phyloP scores from a whole-genome alignment of 2,113 vertebrate species.

The Pygathrix nemaeus region DNA sequence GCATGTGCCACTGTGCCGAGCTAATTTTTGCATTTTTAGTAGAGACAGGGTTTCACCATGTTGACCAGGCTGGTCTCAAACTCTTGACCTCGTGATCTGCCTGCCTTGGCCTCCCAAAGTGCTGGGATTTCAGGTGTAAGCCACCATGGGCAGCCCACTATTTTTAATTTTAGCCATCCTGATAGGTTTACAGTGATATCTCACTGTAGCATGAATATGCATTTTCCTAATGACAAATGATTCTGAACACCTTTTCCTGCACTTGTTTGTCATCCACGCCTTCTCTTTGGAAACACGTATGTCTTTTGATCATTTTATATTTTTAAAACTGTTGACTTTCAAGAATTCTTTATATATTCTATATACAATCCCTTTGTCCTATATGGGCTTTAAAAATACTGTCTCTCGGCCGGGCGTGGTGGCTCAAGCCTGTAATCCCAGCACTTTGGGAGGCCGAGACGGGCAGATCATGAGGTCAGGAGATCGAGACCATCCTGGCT shows the following conservation, averaged over 20 bases:
- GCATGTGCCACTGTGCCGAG: too few species aligned
- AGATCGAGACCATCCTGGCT: too few species aligned
- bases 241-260: background rate
- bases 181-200: background rate
- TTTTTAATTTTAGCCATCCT: background rate
- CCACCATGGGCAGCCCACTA: background rate
- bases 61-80: too few species aligned
- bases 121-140: too few species aligned
- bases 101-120: too few species aligned
- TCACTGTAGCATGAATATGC: background rate
- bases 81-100: too few species aligned
- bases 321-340: background rate
- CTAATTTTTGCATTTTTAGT: too few species aligned
- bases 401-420: too few species aligned
- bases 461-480: too few species aligned
- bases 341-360: background rate
- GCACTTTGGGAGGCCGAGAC: too few species aligned
- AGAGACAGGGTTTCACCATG: too few species aligned
- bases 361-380: background rate
- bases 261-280: background rate
- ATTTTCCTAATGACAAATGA: background rate
- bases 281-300: background rate
- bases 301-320: background rate
- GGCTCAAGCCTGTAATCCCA: too few species aligned
- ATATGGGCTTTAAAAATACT: background rate